Evolutionary conservation across 1,140 invertebrate species (phyloP), one percentile per base, ranked within the genome.

Genomic region (Pteromalus puparum): DNA sequence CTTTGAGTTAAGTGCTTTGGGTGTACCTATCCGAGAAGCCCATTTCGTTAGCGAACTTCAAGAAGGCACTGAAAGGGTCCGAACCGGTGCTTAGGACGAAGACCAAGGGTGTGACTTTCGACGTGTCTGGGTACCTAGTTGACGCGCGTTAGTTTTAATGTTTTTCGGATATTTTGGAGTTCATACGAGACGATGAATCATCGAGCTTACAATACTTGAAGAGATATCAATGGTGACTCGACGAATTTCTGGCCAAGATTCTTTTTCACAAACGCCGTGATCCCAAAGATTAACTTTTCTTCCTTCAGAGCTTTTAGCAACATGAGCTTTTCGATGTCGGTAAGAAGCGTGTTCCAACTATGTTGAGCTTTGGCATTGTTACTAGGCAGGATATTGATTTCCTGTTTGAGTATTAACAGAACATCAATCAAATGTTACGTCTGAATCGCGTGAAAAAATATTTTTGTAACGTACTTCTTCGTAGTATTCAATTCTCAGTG

Each of bases 11-110:
- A 48, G 53, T n/a, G 9, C 4, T 65, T 9, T 30, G 15, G 61
- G 18, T 73, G 6, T 77, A 85, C 87, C 95, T 95, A 0, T 97
- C 95, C 12, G 94, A 94, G 91, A 96, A 97, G 15, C 95, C 96
- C 94, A 95, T 95, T 89, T 98, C 97, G 1, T 94, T 94, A 10
- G 97, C 97, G 91, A 97, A 97, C 89, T 95, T 95, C 73, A 96
- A 94, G 87, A 97, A 96, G 0, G 95, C 94, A 9, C 95, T 95
- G 91, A 98, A 97, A 0, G 98, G 98, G 94, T 99, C 98, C 0
- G 97, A 97, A 6, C 98, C 98, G 38, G 97, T 96, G 78, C 97
- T 98, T n/a, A 99, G 92, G 0, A 99, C 95, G 91, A 99, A 99
- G 46, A 99, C 94, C 2, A 99, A 91, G 0, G 98, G 98, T 7